These are phyloP conservation scores for Entomobrya multifasciata DNA, from an alignment of 2,888 invertebrate species.

Conservation along the genomic window DNA sequence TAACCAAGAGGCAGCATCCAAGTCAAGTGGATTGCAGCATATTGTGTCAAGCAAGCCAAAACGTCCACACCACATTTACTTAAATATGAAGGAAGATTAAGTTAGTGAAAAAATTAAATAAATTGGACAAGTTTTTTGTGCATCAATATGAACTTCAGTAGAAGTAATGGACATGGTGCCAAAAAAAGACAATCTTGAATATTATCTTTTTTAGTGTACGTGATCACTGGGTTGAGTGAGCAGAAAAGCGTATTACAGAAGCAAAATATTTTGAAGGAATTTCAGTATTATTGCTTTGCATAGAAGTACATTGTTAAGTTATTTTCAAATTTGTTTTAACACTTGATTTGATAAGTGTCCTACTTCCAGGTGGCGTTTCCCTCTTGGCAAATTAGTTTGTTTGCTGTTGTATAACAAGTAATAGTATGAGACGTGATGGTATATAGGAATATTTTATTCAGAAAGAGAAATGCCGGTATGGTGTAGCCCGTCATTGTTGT, in stretches of 20 bases:
- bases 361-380: conserved; percentile 14
- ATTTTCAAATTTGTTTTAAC: not conserved
- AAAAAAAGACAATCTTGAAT: conserved; percentile 1
- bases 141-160: not conserved
- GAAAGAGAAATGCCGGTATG: not conserved
- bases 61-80: no score
- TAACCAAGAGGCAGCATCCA: conserved; percentile 1
- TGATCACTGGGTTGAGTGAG: not conserved
- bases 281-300: no score
- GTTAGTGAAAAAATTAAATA: not conserved
- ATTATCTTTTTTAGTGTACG: not conserved
- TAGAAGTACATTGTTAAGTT: no score
- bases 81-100: not conserved
- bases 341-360: not conserved
- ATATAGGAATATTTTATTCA: no score
- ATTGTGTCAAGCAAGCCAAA: not conserved
- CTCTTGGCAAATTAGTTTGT: not conserved
- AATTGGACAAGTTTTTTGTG: not conserved
- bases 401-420: no score
- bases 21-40: not conserved
- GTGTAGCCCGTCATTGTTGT: no score
- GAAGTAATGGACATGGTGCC: not conserved
- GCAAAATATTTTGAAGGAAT: no score
- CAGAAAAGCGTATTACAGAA: no score
- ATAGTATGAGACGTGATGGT: no score